A percentile compares a stretch with the other conserved stretches of the same genome.
These are phyloP conservation scores for Ischnura elegans DNA, from an alignment of 2,888 invertebrate species.

Conservation along the genomic window DNA sequence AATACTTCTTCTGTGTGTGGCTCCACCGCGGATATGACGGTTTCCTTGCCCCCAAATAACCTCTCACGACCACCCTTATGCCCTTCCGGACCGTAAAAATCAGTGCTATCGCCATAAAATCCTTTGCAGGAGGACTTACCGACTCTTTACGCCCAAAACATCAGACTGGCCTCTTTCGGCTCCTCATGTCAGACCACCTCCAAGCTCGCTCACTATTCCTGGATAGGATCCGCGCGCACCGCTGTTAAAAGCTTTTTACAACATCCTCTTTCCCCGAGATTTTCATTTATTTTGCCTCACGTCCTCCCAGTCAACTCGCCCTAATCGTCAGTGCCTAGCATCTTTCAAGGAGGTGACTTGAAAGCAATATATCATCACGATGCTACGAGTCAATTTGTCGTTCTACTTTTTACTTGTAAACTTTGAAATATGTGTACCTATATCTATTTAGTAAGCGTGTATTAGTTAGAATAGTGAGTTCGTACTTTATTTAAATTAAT, in stretches of 20 bases:
- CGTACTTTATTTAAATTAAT: no score
- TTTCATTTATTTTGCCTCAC: neutral
- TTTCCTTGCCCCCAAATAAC: neutral
- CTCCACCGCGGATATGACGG: constrained; percentile 1
- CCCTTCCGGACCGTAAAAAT: constrained; percentile 58
- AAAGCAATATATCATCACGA: neutral
- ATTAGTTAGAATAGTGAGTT: no score
- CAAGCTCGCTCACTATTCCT: constrained; percentile 63
- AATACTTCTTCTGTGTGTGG: constrained; percentile 40
- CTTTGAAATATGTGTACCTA: neutral
- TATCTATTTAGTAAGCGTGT: no score
- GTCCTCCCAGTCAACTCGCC: neutral
- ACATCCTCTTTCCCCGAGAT: constrained; percentile 44
- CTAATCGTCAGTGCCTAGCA: neutral
- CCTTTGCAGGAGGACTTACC: constrained; percentile 44
- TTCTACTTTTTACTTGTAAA: neutral
- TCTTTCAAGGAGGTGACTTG: neutral
- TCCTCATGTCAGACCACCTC: constrained; percentile 37
- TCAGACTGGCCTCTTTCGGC: neutral
- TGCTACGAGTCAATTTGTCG: neutral
- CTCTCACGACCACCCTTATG: neutral
- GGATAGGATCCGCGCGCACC: constrained; percentile 56
- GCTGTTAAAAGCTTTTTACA: constrained; percentile 66
- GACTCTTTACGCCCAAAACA: neutral
- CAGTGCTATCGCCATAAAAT: constrained; percentile 64